Evolutionary conservation across 2,797 vertebrate species (phyloP), one percentile per base, ranked within the genome.

Genomic region (Pseudomugil tenellus): DNA sequence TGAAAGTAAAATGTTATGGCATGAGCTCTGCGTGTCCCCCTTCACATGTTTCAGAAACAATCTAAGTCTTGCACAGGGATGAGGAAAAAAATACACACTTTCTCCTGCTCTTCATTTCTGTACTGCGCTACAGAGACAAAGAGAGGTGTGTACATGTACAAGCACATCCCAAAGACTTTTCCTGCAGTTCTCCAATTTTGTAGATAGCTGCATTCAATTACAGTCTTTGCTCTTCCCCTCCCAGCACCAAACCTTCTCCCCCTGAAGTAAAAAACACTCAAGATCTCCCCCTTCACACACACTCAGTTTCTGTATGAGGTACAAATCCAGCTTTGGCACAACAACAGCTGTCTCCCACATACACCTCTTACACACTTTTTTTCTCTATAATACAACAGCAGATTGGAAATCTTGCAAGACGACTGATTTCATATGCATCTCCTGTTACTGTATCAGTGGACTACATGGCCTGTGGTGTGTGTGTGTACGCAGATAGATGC

Each of bases 201-300:
- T 67, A 63, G 81, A 85, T 79, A 80, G 72, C 89, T 86, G 86
- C 80, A 83, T 91, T 89, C 77, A 85, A 83, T 90, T 87, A 86
- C 80, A 83, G 52, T 76, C 25, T 55, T 73, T 58, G 17, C 69
- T 81, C 81, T 77, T 69, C 68, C 76, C 70, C 41, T 59, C 59
- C 49, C 41, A 54, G 67, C 67, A n/a, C 74, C 73, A 76, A 63
- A 65, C 83, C 87, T 73, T 68, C 54, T 83, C 71, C 83, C 70
- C 86, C 63, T 29, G 58, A 66, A 87, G 70, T 67, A 70, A 74
- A 86, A 74, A 88, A 84, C 46, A 37, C 59, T 77, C 56, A 68
- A 77, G 79, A 84, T 60, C 76, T 73, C 39, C 39, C 77, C 76
- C 85, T 81, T 80, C 87, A 85, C 77, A 73, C 77, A 80, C 84